Percentiles rank a stretch among this genome's conserved stretches.
phyloP scores from a whole-genome alignment of 2,888 invertebrate genomes.

The Andricus curvator region DNA sequence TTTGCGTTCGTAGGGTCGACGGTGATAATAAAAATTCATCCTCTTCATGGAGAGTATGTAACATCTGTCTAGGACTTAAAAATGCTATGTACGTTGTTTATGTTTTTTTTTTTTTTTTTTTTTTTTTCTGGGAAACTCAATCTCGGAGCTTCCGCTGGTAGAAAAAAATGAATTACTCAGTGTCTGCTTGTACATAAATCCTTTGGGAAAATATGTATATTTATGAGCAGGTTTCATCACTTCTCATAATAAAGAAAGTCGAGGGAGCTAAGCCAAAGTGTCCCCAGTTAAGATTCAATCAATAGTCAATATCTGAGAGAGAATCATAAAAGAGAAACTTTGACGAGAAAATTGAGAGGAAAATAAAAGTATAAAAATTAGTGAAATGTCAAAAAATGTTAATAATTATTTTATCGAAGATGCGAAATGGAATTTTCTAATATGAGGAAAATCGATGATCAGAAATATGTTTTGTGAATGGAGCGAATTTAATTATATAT shows the following conservation, averaged over 20 bases:
- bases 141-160: slow-evolving; percentile 44
- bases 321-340: not conserved
- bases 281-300: not conserved
- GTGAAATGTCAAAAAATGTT: too few relatives aligned
- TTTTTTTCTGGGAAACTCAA: slow-evolving; percentile 49
- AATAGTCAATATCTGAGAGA: not conserved
- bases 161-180: slow-evolving; percentile 15
- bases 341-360: not conserved
- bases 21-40: slow-evolving; percentile 61
- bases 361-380: not conserved
- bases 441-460: not conserved
- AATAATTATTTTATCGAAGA: too few relatives aligned
- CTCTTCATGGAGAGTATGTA: slow-evolving; percentile 47
- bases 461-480: not conserved
- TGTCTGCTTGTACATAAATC: slow-evolving; percentile 28
- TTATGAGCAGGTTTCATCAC: slow-evolving; percentile 29
- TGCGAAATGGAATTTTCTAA: not conserved
- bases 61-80: slow-evolving; percentile 54
- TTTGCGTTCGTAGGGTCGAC: slow-evolving; percentile 53
- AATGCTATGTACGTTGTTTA: slow-evolving; percentile 53
- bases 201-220: slow-evolving; percentile 30
- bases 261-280: not conserved
- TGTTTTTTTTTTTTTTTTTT: slow-evolving; percentile 50
- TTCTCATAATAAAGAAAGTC: not conserved
- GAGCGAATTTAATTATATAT: too few relatives aligned